Evolutionary conservation across 2,888 invertebrate genomes (phyloP), one percentile per base, ranked within the genome.

Genomic region (Ennomos erosarius): DNA sequence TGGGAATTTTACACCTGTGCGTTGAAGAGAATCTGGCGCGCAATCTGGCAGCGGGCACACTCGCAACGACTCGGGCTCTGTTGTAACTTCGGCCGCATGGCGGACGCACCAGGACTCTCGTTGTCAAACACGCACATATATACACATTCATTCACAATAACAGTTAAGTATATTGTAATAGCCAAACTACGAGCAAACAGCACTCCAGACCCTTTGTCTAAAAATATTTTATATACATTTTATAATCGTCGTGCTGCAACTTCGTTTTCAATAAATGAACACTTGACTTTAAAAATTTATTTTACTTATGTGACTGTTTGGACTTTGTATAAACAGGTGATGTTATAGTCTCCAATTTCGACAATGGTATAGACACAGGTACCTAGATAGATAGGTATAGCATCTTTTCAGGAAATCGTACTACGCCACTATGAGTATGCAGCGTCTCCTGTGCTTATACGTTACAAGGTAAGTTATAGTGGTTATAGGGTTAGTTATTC

Each of bases 281-380:
- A 36, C 12, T 46, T 16, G 36, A 11, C 9, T 34, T 35, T 13
- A 12, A 34, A 6, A 35, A 8, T 6, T 8, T 4, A 43, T 2
- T 9, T 45, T 26, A 26, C 26, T 26, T 26, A 26, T 26, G 26
- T 26, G 26, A 35, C 11, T 12, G 6, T 26, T 11, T 44, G 26
- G 26, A 16, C 50, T 42, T 16, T 51, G 50, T 51, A 9, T 51
- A 36, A 42, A 51, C 50, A 51, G 50, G 50, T 51, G 50, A 16
- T 35, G 38, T 33, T 39, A 42, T 10, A 26, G 26, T 26, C 26
- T 39, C 16, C 26, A 26, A n/a, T 38, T 48, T 48, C 11, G 47
- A 46, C 11, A n/a, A 38, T 38, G 11, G 6, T 38, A n/a, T 10
- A n/a, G 2, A 8, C n/a, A 26, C 26, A 16, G 26, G 26, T 26